Evolutionary conservation across 2,888 invertebrate genomes (phyloP).

Genomic region (Rhamphomyia laevipes): DNA sequence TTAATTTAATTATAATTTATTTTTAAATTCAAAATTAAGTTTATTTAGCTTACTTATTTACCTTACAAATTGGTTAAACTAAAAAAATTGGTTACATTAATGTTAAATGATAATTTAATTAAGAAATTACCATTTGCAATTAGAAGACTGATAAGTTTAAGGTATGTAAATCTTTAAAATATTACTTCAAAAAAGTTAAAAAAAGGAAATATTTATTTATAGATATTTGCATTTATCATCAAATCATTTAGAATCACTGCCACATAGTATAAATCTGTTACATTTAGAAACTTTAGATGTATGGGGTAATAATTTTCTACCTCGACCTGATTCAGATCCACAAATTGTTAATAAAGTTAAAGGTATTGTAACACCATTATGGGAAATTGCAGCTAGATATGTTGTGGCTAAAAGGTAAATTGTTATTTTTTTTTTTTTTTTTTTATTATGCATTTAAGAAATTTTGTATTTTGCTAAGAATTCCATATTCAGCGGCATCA

Average conservation of each 20-base stretch:
- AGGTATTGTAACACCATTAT: slow-evolving; percentile 20
- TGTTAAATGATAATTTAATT: slow-evolving; percentile 51
- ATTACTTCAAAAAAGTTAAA: too few relatives aligned
- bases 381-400: slow-evolving; percentile 28
- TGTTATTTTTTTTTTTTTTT: too few relatives aligned
- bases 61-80: slow-evolving; percentile 54
- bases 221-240: slow-evolving; percentile 27
- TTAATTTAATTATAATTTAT: slow-evolving; percentile 8
- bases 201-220: background rate
- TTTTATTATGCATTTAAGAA: too few relatives aligned
- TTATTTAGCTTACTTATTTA: slow-evolving; percentile 33
- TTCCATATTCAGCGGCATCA: slow-evolving; percentile 21
- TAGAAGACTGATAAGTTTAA: slow-evolving; percentile 40
- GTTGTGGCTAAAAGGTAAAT: slow-evolving; percentile 15
- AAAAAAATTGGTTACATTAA: slow-evolving; percentile 47
- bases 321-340: background rate
- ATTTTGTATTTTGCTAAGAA: slow-evolving; percentile 13
- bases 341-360: background rate
- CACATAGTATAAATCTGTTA: slow-evolving; percentile 28
- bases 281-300: slow-evolving; percentile 29
- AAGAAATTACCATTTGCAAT: slow-evolving; percentile 50
- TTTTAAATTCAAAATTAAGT: slow-evolving; percentile 1
- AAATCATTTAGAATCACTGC: slow-evolving; percentile 31
- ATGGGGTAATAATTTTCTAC: slow-evolving; percentile 30
- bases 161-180: too few relatives aligned